A percentile compares a stretch with the other conserved stretches of the same genome.
Evolutionary conservation across 2,888 invertebrate species (phyloP).

Genomic region (Eucera pruinosa): DNA sequence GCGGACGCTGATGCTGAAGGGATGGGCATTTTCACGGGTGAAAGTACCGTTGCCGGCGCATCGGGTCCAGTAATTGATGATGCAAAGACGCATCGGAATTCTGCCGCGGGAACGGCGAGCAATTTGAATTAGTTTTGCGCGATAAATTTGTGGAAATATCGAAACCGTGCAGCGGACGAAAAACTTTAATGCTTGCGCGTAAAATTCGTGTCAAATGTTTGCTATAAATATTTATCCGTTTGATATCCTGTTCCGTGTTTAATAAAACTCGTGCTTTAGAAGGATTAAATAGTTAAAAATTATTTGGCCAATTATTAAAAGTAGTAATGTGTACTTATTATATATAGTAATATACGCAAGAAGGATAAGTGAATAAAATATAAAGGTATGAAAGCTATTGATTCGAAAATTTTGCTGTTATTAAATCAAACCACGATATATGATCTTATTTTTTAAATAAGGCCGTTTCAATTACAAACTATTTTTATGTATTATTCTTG

Average conservation of each 20-base stretch:
- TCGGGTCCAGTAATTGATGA: conserved; percentile 48
- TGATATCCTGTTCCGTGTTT: background rate
- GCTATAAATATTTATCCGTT: background rate
- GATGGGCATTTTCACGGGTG: conserved; percentile 51
- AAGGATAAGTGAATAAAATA: no score
- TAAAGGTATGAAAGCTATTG: no score
- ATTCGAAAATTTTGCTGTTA: no score
- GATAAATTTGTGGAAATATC: conserved; percentile 51
- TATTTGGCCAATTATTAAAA: no score
- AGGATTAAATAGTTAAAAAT: no score
- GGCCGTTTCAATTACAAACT: no score
- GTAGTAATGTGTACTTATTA: no score
- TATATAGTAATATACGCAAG: no score
- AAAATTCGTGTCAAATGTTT: background rate
- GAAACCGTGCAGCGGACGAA: background rate
- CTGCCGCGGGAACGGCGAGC: conserved; percentile 23
- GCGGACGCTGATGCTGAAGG: background rate
- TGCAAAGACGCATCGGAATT: conserved; percentile 57
- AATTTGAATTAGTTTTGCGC: conserved; percentile 49
- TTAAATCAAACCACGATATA: no score
- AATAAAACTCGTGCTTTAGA: background rate
- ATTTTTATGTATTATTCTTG: no score
- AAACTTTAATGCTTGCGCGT: no score
- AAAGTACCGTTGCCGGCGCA: conserved; percentile 28
- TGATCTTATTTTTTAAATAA: no score